Conservation (phyloP, 1,140 invertebrate genomes). For the Drosophila bifasciata region DNA sequence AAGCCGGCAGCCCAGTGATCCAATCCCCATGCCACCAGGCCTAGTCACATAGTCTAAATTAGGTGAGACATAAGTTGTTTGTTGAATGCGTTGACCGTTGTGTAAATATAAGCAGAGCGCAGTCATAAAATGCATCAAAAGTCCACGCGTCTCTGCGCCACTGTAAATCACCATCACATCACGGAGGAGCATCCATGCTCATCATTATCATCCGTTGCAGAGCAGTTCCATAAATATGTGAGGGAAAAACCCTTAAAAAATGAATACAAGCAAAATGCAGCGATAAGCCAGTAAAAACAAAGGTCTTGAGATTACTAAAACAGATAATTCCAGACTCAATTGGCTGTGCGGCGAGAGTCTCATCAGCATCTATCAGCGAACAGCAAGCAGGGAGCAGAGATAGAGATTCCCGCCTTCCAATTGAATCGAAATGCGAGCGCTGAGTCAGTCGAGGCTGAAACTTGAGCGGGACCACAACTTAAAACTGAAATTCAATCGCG, state of each 20-base stretch:
- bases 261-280: slow-evolving; percentile 47
- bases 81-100: slow-evolving; percentile 29
- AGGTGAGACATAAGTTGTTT: slow-evolving; percentile 32
- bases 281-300: slow-evolving; percentile 54
- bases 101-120: slow-evolving; percentile 49
- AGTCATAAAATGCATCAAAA: slow-evolving; percentile 19
- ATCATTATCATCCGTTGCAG: slow-evolving; percentile 1
- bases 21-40: slow-evolving; percentile 1
- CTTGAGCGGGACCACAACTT: slow-evolving; percentile 39
- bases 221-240: slow-evolving; percentile 44
- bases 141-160: slow-evolving; percentile 38
- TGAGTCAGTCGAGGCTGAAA: slow-evolving; percentile 52
- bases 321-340: slow-evolving; percentile 62
- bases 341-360: slow-evolving; percentile 22
- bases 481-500: slow-evolving; percentile 20
- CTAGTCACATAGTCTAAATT: slow-evolving; percentile 27
- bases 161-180: slow-evolving; percentile 53
- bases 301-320: slow-evolving; percentile 57
- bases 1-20: slow-evolving; percentile 55
- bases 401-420: slow-evolving; percentile 38
- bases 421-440: slow-evolving; percentile 41
- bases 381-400: slow-evolving; percentile 2
- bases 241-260: slow-evolving; percentile 49
- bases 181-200: too few species aligned
- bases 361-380: slow-evolving; percentile 24